These are phyloP conservation scores for Aspiorhynchus laticeps DNA, from an alignment of 2,113 vertebrate species.

Conservation along the genomic window DNA sequence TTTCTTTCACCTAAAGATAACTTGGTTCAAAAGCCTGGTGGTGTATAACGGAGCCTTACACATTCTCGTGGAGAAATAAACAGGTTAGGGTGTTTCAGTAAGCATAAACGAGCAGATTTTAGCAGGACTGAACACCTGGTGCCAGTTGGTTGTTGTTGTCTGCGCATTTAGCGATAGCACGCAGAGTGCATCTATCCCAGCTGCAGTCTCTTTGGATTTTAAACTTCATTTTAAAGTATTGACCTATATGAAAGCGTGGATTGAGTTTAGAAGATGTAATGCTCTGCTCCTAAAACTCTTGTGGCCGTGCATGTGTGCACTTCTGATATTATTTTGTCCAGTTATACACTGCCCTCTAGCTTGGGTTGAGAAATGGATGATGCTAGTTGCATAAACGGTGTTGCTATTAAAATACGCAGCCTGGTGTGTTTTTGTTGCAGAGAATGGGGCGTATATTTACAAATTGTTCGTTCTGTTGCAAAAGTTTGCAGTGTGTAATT, in stretches of 20 bases:
- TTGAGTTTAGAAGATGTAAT: not conserved
- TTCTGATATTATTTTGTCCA: not conserved
- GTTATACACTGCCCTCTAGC: conserved; percentile 28
- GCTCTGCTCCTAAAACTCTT: not conserved
- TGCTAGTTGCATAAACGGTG: conserved; percentile 4
- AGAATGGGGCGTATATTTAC: not conserved
- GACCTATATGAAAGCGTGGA: not conserved
- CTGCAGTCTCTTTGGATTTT: not conserved
- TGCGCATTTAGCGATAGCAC: conserved; percentile 38
- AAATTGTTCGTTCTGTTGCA: not conserved
- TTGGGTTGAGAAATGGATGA: conserved; percentile 13
- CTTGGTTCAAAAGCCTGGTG: not conserved
- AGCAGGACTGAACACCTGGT: conserved; percentile 25
- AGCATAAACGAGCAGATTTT: not conserved
- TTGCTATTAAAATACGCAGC: not conserved
- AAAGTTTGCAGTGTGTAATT: conserved; percentile 8
- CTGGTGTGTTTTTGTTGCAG: not conserved
- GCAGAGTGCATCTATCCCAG: conserved; percentile 4
- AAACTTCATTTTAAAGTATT: not conserved
- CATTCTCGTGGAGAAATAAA: not conserved
- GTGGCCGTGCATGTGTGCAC: not conserved
- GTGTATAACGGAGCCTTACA: not conserved
- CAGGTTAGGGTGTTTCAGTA: not conserved
- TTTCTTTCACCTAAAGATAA: not conserved
- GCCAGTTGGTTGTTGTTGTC: conserved; percentile 41